A percentile compares a stretch with the other conserved stretches of the same genome.
phyloP scores from a whole-genome alignment of 2,888 invertebrate genomes.

The Lycophotia porphyrea region DNA sequence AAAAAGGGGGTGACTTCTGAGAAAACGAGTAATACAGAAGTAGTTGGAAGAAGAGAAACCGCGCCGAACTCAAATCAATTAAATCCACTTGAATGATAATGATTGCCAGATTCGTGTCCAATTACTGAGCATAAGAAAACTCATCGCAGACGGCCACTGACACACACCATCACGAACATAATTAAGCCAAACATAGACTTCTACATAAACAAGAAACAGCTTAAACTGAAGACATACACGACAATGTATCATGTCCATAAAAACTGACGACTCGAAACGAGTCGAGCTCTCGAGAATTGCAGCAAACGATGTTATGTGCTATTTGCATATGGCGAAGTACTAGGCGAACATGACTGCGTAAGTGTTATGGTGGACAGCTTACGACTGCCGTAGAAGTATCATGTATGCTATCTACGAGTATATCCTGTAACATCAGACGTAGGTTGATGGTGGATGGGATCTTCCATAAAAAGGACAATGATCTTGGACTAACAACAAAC shows the following conservation, averaged over 20 bases:
- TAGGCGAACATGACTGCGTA: slow-evolving; percentile 24
- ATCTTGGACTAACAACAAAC: too few species aligned
- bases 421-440: neutral
- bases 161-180: neutral
- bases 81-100: neutral
- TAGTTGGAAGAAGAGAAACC: too few species aligned
- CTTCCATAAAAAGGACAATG: slow-evolving; percentile 11
- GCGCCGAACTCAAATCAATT: too few species aligned
- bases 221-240: slow-evolving; percentile 14
- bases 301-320: slow-evolving; percentile 36
- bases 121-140: neutral
- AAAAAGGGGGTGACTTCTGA: too few species aligned
- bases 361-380: slow-evolving; percentile 42
- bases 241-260: slow-evolving; percentile 35
- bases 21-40: too few species aligned
- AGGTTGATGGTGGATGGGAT: neutral
- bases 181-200: neutral
- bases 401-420: slow-evolving; percentile 4
- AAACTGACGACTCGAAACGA: slow-evolving; percentile 33
- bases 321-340: slow-evolving; percentile 48
- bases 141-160: neutral
- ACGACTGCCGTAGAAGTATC: slow-evolving; percentile 22
- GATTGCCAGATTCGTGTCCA: neutral
- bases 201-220: slow-evolving; percentile 1
- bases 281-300: slow-evolving; percentile 46